Evolutionary conservation across 2,888 invertebrate species (phyloP).

Genomic region (Hyposoter didymator): DNA sequence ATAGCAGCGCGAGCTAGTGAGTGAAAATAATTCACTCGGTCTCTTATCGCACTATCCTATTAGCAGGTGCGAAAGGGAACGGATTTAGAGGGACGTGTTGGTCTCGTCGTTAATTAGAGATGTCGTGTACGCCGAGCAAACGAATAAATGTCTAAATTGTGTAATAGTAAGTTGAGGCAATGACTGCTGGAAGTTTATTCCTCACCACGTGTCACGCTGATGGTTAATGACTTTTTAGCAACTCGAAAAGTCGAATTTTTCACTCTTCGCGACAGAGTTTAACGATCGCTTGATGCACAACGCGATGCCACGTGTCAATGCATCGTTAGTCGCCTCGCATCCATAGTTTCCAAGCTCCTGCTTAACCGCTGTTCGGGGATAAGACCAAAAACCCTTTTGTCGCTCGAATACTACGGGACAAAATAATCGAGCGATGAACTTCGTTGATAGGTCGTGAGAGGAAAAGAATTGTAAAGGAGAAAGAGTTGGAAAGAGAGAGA

Average conservation of each 20-base stretch:
- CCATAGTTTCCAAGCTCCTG: not conserved
- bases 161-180: not conserved
- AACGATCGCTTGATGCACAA: not conserved
- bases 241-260: not conserved
- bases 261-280: not conserved
- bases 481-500: slow-evolving; percentile 10
- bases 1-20: slow-evolving; percentile 45
- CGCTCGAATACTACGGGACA: slow-evolving; percentile 6
- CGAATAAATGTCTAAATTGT: not conserved
- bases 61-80: slow-evolving; percentile 58
- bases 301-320: not conserved
- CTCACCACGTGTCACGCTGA: not conserved
- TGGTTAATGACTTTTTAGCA: not conserved
- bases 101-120: slow-evolving; percentile 23
- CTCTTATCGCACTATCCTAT: slow-evolving; percentile 51
- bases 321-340: not conserved
- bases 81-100: slow-evolving; percentile 22
- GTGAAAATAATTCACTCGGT: slow-evolving; percentile 70
- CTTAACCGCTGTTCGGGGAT: not conserved
- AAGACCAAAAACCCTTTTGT: not conserved
- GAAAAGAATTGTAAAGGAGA: slow-evolving; percentile 31
- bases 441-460: slow-evolving; percentile 30
- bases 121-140: slow-evolving; percentile 7
- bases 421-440: slow-evolving; percentile 41
- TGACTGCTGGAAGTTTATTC: not conserved